Conservation (phyloP, 1,140 invertebrate species). For the Dufourea novaeangliae region DNA sequence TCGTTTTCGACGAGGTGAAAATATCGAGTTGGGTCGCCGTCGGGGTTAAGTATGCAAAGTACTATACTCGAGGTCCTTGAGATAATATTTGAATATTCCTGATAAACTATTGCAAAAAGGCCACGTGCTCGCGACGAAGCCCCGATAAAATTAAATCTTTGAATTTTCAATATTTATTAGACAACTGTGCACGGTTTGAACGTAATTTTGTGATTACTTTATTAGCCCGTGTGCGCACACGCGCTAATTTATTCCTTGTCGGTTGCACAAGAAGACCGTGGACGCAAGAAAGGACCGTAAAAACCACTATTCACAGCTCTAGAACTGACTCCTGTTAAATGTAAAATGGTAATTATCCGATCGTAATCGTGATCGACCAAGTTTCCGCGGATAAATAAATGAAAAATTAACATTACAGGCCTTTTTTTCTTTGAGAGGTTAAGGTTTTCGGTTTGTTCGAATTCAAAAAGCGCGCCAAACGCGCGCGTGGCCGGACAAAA, state of each 20-base stretch:
- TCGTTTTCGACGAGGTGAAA: slow-evolving; percentile 9
- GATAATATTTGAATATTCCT: slow-evolving; percentile 46
- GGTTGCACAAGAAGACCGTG: no score
- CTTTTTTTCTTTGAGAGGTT: no score
- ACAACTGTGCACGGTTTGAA: not conserved
- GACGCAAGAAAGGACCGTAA: no score
- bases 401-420: not conserved
- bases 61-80: slow-evolving; percentile 45
- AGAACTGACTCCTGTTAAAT: no score
- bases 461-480: not conserved
- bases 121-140: not conserved
- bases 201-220: not conserved
- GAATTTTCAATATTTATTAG: not conserved
- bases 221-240: no score
- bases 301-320: no score
- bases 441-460: not conserved
- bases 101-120: slow-evolving; percentile 28
- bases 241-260: not conserved
- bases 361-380: not conserved
- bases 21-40: slow-evolving; percentile 29
- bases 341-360: not conserved
- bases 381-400: not conserved
- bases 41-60: slow-evolving; percentile 60
- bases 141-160: slow-evolving; percentile 21
- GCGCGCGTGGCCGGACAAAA: not conserved